Base-by-base conservation (phyloP, 2,888 invertebrate species). In the Orchesella flavescens region DNA sequence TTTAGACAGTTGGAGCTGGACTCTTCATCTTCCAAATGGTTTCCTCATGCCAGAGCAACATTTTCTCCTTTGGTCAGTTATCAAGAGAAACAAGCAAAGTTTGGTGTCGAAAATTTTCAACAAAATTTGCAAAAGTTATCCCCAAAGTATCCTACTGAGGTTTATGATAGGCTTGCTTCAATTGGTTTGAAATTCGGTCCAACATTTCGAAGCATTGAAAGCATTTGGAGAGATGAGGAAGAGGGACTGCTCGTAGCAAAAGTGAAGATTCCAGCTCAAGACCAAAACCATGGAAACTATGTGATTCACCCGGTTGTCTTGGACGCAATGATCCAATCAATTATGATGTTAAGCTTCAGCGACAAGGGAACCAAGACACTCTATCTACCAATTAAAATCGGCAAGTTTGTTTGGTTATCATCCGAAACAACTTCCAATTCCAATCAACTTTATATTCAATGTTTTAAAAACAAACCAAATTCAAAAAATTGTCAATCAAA, bases 281-380 rank as follows among this genome's bases (percentile, higher is more conserved):
- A 1, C 15, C 19, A 46, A 46, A n/a, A n/a, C n/a, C n/a, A n/a
- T n/a, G 55, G 53, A 12, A 76, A 15, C 15, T 84, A 81, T 55
- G n/a, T 84, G 10, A 23, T 72, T 55, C 84, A 84, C 24, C 84
- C 84, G 0, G 44, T 81, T 1, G 46, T 84, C 13, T 46, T 68
- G 3, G 84, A 84, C 49, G 76, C 73, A 0, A 63, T 84, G 73
- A 66, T 84, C 12, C 84, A 84, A 77, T 21, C 23, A 0, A 55
- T 83, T 3, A 1, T 34, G 9, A 69, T 69, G 65, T 76, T 17
- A 53, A 23, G 21, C 76, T 19, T 76, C 55, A 65, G 63, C 0
- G 72, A 53, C 43, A 9, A 61, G 21, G 9, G 49, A 17, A 49
- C 49, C 7, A 65, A 63, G 55, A 24, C 72, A 34, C 2, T 4